Conservation (phyloP, 2,797 vertebrate genomes). For the Parambassis ranga region DNA sequence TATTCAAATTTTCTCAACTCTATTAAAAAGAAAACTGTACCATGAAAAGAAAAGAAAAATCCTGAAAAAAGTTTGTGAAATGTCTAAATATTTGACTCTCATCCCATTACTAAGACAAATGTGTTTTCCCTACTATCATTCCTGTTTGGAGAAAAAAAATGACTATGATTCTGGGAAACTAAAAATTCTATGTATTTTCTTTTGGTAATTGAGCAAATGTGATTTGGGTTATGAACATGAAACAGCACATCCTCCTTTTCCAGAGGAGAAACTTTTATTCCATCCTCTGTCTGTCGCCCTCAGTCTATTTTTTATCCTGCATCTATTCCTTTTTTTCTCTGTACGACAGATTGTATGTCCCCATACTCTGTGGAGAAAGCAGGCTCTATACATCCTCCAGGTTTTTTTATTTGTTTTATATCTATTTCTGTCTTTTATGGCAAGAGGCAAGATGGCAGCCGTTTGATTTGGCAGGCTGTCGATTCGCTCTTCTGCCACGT, state of each 20-base stretch:
- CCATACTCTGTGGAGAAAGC: constrained; percentile 38
- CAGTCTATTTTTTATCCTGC: constrained; percentile 29
- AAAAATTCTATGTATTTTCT: constrained; percentile 74
- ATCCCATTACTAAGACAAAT: constrained; percentile 81
- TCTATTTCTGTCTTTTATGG: constrained; percentile 57
- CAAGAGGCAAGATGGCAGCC: constrained; percentile 40
- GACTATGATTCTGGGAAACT: constrained; percentile 70
- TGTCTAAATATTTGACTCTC: constrained; percentile 88
- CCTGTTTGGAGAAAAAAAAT: constrained; percentile 72
- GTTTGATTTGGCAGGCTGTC: constrained; percentile 45
- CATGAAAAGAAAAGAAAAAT: constrained; percentile 81
- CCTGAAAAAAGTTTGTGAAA: constrained; percentile 85
- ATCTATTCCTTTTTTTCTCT: constrained; percentile 49
- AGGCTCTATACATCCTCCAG: constrained; percentile 38
- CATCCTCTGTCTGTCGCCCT: constrained; percentile 39
- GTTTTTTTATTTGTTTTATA: constrained; percentile 51
- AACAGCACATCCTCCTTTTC: constrained; percentile 43
- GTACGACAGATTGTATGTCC: constrained; percentile 60
- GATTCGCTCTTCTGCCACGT: constrained; percentile 36
- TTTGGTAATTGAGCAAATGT: constrained; percentile 70
- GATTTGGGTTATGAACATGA: constrained; percentile 71
- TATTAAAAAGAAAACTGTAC: constrained; percentile 81
- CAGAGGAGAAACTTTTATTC: constrained; percentile 19
- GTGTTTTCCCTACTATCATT: constrained; percentile 80
- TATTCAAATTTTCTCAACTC: constrained; percentile 84